A percentile compares a stretch with the other conserved stretches of the same genome.
Evolutionary conservation across 2,888 invertebrate species (phyloP).

Genomic region (Horisme vitalbata): DNA sequence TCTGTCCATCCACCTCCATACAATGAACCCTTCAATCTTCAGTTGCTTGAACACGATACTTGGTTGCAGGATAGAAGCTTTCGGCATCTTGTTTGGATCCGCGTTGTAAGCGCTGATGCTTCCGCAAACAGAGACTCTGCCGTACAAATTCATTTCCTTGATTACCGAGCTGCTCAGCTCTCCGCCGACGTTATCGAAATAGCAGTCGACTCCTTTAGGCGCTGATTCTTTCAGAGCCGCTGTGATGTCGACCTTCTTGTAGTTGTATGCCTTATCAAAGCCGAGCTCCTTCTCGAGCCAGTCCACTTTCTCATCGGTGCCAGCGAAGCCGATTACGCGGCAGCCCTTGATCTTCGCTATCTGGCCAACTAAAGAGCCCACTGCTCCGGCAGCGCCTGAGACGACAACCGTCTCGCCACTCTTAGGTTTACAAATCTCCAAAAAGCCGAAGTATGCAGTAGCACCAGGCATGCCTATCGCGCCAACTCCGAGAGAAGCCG

Average conservation of each 20-base stretch:
- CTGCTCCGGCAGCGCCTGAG: constrained; percentile 88
- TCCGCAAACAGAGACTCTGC: constrained; percentile 84
- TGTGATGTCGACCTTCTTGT: constrained; percentile 83
- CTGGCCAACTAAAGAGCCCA: constrained; percentile 89
- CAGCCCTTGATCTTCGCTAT: constrained; percentile 87
- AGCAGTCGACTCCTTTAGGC: constrained; percentile 82
- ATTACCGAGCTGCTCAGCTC: constrained; percentile 82
- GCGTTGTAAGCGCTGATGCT: constrained; percentile 81
- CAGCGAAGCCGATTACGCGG: constrained; percentile 86
- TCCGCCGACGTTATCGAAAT: constrained; percentile 90
- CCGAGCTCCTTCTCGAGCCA: constrained; percentile 86
- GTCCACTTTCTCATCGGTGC: constrained; percentile 86
- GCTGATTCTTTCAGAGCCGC: constrained; percentile 80
- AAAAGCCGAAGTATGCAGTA: constrained; percentile 88
- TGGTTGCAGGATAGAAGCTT: constrained; percentile 76
- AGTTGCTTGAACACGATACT: constrained; percentile 81
- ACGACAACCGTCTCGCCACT: constrained; percentile 87
- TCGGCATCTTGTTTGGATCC: constrained; percentile 43
- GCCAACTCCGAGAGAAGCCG: constrained; percentile 83
- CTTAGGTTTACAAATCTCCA: constrained; percentile 86
- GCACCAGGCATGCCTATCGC: constrained; percentile 87
- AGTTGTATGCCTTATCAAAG: constrained; percentile 88
- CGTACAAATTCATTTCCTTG: constrained; percentile 80
- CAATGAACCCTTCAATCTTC: constrained; percentile 84
- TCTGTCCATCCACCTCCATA: constrained; percentile 75